Evolutionary conservation across 1,140 invertebrate species (phyloP), one percentile per base, ranked within the genome.

Genomic region (Riptortus pedestris): DNA sequence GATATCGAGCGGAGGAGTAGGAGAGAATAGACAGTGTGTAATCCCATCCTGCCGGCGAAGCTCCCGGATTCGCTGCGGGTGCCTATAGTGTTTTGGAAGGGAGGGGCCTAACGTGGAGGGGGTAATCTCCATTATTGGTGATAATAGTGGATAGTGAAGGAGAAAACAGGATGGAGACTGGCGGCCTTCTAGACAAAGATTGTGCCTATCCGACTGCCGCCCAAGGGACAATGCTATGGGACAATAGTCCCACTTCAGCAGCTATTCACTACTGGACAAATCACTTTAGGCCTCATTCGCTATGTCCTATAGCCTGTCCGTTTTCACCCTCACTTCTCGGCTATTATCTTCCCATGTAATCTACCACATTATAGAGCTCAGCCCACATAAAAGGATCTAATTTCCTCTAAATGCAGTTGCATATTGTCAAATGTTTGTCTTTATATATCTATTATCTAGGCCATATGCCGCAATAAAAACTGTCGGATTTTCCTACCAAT

Each of bases 141-240:
- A 12, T 55, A 55, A 55, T 55, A 55, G 51, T 55, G 51, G 51
- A 55, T 55, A 55, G 18, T 55, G 51, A 55, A 55, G 51, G 51
- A 24, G 51, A 55, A 55, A 55, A 55, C 51, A 55, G 51, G 51
- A 26, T 26, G 51, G 51, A 38, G 31, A 38, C 31, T 7, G 31
- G 14, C 31, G 14, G 31, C 18, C 51, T 18, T 22, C 12, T n/a
- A 2, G 45, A 47, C 45, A 47, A 47, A 47, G 45, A 11, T 3
- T 47, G n/a, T n/a, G n/a, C n/a, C n/a, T n/a, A n/a, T n/a, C n/a
- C n/a, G n/a, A n/a, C n/a, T n/a, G n/a, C n/a, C n/a, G 31, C 5
- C 31, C 5, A 38, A 38, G 31, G 31, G 31, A 38, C 31, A 38
- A 38, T 7, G 31, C 2, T 18, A 26, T 24, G 51, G 51, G 51